Conservation (phyloP, 2,888 invertebrate genomes). For the Athrips mouffetella region DNA sequence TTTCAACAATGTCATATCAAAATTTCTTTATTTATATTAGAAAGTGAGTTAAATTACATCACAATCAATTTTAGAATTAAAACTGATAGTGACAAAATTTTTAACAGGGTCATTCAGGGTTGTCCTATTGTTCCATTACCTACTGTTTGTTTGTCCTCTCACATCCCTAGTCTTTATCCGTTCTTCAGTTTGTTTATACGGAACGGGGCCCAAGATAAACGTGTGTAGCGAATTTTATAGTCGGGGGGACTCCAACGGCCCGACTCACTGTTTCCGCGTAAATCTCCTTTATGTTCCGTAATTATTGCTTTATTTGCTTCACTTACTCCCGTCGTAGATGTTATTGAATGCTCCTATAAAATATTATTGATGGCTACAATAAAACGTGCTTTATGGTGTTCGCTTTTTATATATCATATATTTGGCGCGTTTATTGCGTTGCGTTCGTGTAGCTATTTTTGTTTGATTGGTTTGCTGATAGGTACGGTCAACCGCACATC, state of each 20-base stretch:
- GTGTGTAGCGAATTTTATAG: constrained; percentile 64
- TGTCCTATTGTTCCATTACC: background rate
- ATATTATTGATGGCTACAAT: constrained; percentile 69
- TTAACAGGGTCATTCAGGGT: background rate
- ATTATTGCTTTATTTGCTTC: constrained; percentile 72
- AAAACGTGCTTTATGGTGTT: constrained; percentile 65
- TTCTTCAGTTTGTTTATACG: constrained; percentile 67
- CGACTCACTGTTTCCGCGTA: constrained; percentile 51
- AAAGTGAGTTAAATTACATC: no score
- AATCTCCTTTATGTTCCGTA: constrained; percentile 71
- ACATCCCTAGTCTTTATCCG: constrained; percentile 55
- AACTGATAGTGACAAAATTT: no score
- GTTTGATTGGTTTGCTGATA: no score
- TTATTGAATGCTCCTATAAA: constrained; percentile 74
- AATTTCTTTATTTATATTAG: no score
- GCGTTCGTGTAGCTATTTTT: constrained; percentile 36
- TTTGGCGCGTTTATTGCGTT: constrained; percentile 44
- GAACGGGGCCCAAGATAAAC: constrained; percentile 48
- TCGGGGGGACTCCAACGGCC: constrained; percentile 35
- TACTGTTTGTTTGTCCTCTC: background rate
- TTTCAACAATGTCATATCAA: no score
- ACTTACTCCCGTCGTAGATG: constrained; percentile 59
- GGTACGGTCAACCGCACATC: constrained; percentile 21
- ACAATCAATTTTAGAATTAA: no score
- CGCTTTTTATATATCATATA: constrained; percentile 53